Base-by-base conservation (phyloP, 2,888 invertebrate species). In the Zelleria hepariella region DNA sequence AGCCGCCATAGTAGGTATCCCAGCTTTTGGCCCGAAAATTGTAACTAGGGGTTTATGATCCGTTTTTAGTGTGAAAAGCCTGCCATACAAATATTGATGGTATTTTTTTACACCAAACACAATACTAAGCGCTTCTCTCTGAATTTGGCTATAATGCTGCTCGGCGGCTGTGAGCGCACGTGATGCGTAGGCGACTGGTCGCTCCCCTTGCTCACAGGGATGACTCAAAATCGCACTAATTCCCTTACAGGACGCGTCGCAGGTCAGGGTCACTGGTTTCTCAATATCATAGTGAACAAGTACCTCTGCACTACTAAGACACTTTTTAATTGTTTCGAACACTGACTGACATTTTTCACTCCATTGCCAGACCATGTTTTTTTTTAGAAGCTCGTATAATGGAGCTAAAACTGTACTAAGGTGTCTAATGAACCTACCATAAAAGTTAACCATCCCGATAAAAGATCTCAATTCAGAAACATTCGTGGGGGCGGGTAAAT, bases 91-190 rank as follows among this genome's bases (percentile, higher is more conserved):
- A 27, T 59, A 48, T 53, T 18, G 63, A 60, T 58, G 62, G 58
- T 20, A 42, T 26, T 60, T 48, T 24, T 49, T 27, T 21, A 62
- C 52, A 15, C 23, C 21, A 47, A 53, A 65, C 26, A 61, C 52
- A 53, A 63, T 65, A 6, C 62, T 61, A 26, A 63, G 21, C 1
- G 64, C 64, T 32, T 65, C 65, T 47, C 58, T 60, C 2, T 65
- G 60, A 8, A 65, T 64, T 51, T 66, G 64, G 7, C 59, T 57
- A 32, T 64, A 64, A 7, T 57, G 20, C 18, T 18, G 25, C 49
- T 64, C 64, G 2, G 61, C 59, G 60, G 0, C 64, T 62, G 0
- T 67, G 8, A 0, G 66, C 64, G 1, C 59, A 59, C 54, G 60
- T 32, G 62, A 66, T 5, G 58, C 63, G 25, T 60, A 64, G 6